Conservation (phyloP, 1,140 invertebrate species). For the Cryptotermes secundus region DNA sequence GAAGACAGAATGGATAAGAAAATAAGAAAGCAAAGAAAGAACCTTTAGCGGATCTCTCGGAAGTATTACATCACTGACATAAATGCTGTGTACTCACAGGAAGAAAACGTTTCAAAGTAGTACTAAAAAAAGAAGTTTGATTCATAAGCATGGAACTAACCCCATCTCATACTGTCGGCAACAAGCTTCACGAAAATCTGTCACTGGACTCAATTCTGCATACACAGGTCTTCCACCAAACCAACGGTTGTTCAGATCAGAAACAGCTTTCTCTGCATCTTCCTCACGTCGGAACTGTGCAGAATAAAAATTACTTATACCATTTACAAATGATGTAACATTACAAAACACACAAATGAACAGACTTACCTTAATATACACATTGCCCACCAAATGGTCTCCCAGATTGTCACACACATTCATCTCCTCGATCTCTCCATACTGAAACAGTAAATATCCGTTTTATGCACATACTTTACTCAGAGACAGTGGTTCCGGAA, state of each 20-base stretch:
- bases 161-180: constrained; percentile 99
- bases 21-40: too few species aligned
- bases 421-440: constrained; percentile 99
- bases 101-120: too few species aligned
- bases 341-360: not conserved
- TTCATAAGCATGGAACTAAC: constrained; percentile 39
- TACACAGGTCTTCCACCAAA: constrained; percentile 98
- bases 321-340: not conserved
- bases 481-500: too few species aligned
- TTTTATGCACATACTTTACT: too few species aligned
- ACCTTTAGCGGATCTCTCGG: too few species aligned
- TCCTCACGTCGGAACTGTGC: constrained; percentile 92
- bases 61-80: too few species aligned
- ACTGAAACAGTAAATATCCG: constrained; percentile 53
- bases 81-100: too few species aligned
- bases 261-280: constrained; percentile 95
- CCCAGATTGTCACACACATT: constrained; percentile 99
- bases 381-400: constrained; percentile 97
- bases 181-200: constrained; percentile 98
- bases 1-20: too few species aligned
- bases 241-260: constrained; percentile 97
- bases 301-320: constrained; percentile 38
- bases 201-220: constrained; percentile 96
- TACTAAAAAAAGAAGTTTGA: too few species aligned
- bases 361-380: constrained; percentile 85